Base-by-base conservation (phyloP, 1,140 invertebrate genomes). In the Varroa destructor region DNA sequence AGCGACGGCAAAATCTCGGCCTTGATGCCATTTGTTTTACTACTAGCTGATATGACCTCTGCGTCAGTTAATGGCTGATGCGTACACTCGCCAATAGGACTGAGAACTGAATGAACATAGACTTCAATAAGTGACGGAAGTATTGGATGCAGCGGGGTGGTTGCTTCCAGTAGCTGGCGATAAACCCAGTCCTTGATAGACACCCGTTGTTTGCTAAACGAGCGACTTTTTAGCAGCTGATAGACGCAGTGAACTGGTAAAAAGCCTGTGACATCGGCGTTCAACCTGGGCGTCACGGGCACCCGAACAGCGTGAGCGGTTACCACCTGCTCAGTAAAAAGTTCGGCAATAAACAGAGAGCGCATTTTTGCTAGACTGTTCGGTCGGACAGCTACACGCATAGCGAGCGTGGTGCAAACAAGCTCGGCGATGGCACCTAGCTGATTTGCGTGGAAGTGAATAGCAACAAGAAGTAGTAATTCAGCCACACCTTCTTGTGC, bases 161-260 rank as follows among this genome's bases (percentile, higher is more conserved):
- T 85, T 71, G 89, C 89, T 58, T 86, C 86, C 76, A 90, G 91
- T 57, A 97, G 89, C 82, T 98, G 94, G 74, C 87, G 78, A 75
- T 92, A 95, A 71, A 97, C 94, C 92, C 93, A 96, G 75, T 89
- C 88, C 82, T 93, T 92, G 5, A 93, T 93, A 0, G 89, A 89
- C 0, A 93, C 75, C 79, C 91, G 91, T 77, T 99, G 89, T 81
- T 97, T 97, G 0, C 92, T 90, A 78, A 97, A 98, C 3, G 93
- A 91, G 76, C 93, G 81, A 43, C 90, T 95, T 79, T 96, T 95
- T 0, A 99, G 81, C 14, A 97, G 80, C 77, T 97, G 94, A 79
- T 96, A 92, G 73, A 99, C 95, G 78, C 94, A 97, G 80, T 99
- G 94, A 42, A 97, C 90, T 0, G 94, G 94, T 72, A 99, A 80